Conservation (phyloP, 2,797 vertebrate species). For the Gymnopithys bicolor region DNA sequence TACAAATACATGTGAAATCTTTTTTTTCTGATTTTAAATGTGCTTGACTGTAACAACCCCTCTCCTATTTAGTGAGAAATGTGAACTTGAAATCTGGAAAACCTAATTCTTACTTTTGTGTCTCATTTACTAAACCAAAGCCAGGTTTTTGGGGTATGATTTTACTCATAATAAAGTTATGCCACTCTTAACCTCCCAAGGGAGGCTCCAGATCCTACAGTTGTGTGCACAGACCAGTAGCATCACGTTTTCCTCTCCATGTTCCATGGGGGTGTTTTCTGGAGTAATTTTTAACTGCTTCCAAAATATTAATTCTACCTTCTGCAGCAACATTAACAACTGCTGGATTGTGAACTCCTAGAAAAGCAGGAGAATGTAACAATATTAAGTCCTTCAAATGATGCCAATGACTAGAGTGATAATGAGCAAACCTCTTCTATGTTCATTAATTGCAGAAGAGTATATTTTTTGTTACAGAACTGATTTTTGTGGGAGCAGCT, state of each 20-base stretch:
- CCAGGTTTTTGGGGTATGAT: neutral
- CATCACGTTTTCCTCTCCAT: neutral
- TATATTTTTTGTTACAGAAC: neutral
- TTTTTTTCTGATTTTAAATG: neutral
- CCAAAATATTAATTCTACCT: neutral
- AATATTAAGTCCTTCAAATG: neutral
- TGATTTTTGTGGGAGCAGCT: neutral
- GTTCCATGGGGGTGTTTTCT: neutral
- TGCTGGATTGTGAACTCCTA: neutral
- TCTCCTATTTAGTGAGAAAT: neutral
- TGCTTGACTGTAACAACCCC: neutral
- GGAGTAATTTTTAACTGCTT: neutral
- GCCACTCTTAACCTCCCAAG: neutral
- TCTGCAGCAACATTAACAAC: neutral
- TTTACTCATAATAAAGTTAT: neutral
- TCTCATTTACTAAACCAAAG: neutral
- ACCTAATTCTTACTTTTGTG: neutral
- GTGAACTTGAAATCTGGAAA: neutral
- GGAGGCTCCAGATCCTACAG: neutral
- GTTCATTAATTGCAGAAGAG: conserved; percentile 1
- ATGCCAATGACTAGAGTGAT: neutral
- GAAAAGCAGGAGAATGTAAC: neutral
- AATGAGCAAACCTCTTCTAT: conserved; percentile 18
- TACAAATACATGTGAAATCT: neutral
- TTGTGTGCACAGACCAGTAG: neutral